A percentile compares a stretch with the other conserved stretches of the same genome.
phyloP scores from a whole-genome alignment of 2,113 vertebrate species.

The Chaetorhynchus papuensis region DNA sequence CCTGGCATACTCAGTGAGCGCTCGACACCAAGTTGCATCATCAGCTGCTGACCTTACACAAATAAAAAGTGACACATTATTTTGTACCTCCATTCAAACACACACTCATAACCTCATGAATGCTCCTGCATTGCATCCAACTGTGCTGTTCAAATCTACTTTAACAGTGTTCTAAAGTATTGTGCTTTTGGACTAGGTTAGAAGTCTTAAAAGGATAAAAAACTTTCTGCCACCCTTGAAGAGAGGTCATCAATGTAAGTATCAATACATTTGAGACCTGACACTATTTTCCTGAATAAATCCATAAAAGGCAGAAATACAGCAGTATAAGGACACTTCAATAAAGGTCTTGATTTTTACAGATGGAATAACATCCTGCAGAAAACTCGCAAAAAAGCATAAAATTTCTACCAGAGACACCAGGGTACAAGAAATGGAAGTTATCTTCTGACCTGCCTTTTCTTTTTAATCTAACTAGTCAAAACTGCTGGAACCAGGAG shows the following conservation, averaged over 20 bases:
- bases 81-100: background rate
- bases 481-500: background rate
- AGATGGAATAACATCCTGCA: background rate
- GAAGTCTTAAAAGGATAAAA: background rate
- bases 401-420: background rate
- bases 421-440: background rate
- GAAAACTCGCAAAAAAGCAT: background rate
- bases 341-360: background rate
- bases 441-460: background rate
- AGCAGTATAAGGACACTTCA: background rate
- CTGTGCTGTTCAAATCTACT: background rate
- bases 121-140: background rate
- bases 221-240: background rate
- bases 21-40: conserved; percentile 84
- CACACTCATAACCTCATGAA: background rate
- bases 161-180: background rate
- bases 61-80: background rate
- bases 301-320: background rate
- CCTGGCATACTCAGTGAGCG: conserved; percentile 88
- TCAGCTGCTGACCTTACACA: conserved; percentile 79
- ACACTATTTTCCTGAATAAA: background rate
- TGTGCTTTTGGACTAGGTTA: background rate
- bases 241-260: background rate
- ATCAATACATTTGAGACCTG: background rate
- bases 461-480: background rate